Conservation (phyloP, 1,140 invertebrate species). For the Tetragonula clypearis region DNA sequence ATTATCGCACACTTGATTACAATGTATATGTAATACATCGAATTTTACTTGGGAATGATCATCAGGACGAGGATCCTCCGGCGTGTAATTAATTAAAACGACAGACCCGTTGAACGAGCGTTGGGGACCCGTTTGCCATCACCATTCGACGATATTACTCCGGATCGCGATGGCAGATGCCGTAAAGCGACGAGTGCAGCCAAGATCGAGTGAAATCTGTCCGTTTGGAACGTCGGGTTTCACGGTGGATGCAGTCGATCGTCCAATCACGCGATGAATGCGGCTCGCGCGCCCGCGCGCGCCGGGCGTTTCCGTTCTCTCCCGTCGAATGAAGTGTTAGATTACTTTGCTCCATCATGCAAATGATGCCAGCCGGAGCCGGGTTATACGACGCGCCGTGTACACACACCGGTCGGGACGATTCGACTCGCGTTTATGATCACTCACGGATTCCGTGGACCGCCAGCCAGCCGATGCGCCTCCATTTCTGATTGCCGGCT, state of each 20-base stretch:
- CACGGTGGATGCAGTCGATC: background rate
- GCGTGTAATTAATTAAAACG: background rate
- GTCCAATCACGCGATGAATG: constrained; percentile 4
- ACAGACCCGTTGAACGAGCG: too few relatives aligned
- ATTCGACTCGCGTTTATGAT: constrained; percentile 35
- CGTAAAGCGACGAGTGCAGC: background rate
- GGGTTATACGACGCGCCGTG: background rate
- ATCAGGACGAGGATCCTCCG: too few relatives aligned
- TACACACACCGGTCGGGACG: background rate
- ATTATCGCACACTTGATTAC: too few relatives aligned
- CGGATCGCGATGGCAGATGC: too few relatives aligned
- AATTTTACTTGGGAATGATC: too few relatives aligned
- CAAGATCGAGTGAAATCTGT: background rate
- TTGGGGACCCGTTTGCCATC: too few relatives aligned
- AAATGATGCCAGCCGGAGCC: constrained; percentile 26
- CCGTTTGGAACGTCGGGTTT: background rate
- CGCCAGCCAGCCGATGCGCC: background rate
- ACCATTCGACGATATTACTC: background rate
- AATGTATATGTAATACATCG: too few relatives aligned
- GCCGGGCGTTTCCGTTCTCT: too few relatives aligned
- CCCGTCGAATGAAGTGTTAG: constrained; percentile 40
- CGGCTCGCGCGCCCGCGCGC: too few relatives aligned
- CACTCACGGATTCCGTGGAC: constrained; percentile 34
- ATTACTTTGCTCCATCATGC: constrained; percentile 59
- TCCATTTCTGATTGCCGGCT: constrained; percentile 40